Evolutionary conservation across 2,113 vertebrate species (phyloP).

Genomic region (Sebastes schlegelii): DNA sequence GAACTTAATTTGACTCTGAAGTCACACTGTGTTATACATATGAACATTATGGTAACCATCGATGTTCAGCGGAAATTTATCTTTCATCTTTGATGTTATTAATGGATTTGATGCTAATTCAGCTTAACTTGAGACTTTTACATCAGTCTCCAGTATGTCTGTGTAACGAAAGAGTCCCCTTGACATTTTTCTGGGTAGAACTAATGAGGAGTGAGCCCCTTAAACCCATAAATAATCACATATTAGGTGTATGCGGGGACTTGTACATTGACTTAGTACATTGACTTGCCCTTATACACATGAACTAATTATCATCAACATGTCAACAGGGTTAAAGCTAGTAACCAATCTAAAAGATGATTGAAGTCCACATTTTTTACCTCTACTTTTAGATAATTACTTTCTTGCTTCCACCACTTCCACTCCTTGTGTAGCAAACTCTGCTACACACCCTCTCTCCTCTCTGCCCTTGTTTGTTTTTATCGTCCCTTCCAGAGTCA

Average conservation of each 20-base stretch:
- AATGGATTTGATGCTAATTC: conserved; percentile 58
- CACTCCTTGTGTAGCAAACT: conserved; percentile 17
- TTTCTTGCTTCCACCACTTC: conserved; percentile 12
- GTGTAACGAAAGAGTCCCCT: conserved; percentile 21
- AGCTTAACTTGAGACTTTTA: conserved; percentile 34
- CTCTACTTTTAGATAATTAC: background rate
- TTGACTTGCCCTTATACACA: background rate
- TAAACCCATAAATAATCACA: conserved; percentile 11
- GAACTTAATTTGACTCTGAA: conserved; percentile 80
- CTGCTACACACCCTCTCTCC: conserved; percentile 16
- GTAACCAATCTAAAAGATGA: background rate
- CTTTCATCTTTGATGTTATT: conserved; percentile 63
- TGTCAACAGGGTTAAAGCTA: background rate
- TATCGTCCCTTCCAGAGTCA: conserved; percentile 62
- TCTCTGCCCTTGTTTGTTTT: conserved; percentile 75
- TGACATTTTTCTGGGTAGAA: conserved; percentile 20
- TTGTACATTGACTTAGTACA: background rate
- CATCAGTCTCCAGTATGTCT: conserved; percentile 26
- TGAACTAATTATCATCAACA: background rate
- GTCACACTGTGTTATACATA: conserved; percentile 73
- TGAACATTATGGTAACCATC: conserved; percentile 60
- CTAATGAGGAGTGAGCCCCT: conserved; percentile 13
- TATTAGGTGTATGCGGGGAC: background rate
- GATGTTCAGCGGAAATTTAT: conserved; percentile 51
- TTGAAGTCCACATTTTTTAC: background rate